phyloP scores from a whole-genome alignment of 2,888 invertebrate genomes.

The Pocota personata region DNA sequence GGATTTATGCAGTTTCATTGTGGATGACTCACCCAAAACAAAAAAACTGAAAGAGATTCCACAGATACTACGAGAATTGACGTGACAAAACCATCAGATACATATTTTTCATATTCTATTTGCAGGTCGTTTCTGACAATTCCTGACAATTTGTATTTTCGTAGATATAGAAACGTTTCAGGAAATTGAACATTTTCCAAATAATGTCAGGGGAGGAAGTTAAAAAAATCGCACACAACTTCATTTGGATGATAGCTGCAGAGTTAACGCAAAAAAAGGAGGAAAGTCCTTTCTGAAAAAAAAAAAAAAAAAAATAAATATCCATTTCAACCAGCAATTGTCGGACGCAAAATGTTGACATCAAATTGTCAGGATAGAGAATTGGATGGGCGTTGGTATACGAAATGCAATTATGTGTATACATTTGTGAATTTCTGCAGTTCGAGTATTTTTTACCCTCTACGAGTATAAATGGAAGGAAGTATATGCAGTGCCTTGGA shows the following conservation, averaged over 20 bases:
- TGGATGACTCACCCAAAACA: neutral
- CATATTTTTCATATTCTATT: constrained; percentile 19
- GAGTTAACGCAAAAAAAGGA: neutral
- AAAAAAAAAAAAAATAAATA: neutral
- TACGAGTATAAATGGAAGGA: neutral
- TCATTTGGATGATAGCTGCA: neutral
- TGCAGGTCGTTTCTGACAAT: neutral
- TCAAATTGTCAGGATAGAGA: neutral
- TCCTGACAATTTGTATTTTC: constrained; percentile 11
- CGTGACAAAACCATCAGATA: neutral
- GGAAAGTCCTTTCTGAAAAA: neutral
- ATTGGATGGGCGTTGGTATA: neutral
- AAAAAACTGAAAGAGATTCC: neutral
- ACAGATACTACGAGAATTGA: neutral
- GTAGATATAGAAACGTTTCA: neutral
- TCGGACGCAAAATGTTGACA: neutral
- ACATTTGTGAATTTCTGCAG: neutral
- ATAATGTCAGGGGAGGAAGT: neutral
- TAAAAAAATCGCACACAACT: neutral
- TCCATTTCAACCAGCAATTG: neutral
- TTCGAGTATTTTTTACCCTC: neutral
- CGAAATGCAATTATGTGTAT: neutral
- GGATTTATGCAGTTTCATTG: neutral
- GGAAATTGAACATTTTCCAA: constrained; percentile 32
- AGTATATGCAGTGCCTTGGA: neutral